A percentile compares a stretch with the other conserved stretches of the same genome.
Conservation (phyloP, 2,888 invertebrate genomes). For the Ctenicera cuprea region DNA sequence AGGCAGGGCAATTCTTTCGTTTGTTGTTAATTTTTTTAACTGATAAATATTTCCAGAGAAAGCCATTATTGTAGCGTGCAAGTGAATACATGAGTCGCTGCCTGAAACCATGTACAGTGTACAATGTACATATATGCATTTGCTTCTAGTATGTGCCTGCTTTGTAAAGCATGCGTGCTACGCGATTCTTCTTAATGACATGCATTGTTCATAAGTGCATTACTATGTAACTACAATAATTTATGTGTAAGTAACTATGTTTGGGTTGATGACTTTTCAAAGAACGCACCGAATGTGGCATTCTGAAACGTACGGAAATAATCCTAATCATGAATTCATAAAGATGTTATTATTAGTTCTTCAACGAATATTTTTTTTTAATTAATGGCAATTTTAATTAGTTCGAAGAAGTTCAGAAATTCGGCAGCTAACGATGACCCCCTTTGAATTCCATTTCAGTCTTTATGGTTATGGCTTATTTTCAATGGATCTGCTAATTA, state of each 20-base stretch:
- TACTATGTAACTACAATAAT: slow-evolving; percentile 46
- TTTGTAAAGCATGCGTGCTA: slow-evolving; percentile 40
- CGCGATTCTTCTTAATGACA: slow-evolving; percentile 36
- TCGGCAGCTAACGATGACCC: not conserved
- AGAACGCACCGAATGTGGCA: slow-evolving; percentile 30
- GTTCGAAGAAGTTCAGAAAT: not conserved
- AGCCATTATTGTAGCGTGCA: slow-evolving; percentile 28
- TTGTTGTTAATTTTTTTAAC: slow-evolving; percentile 29
- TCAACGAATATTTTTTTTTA: not conserved
- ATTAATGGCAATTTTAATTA: slow-evolving; percentile 8
- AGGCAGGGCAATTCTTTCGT: slow-evolving; percentile 15
- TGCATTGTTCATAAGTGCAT: slow-evolving; percentile 43
- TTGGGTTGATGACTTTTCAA: slow-evolving; percentile 42
- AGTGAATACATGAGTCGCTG: slow-evolving; percentile 22
- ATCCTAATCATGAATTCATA: not conserved
- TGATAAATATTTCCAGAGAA: slow-evolving; percentile 32
- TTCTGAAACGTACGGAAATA: slow-evolving; percentile 13
- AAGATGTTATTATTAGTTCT: not conserved
- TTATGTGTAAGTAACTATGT: slow-evolving; percentile 36
- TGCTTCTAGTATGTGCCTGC: slow-evolving; percentile 27
- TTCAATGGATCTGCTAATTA: slow-evolving; percentile 26
- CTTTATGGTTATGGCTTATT: slow-evolving; percentile 31
- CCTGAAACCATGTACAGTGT: slow-evolving; percentile 37
- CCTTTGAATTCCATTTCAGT: slow-evolving; percentile 2
- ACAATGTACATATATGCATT: no score